These are phyloP conservation scores for Cyphomyrus discorhynchus DNA, from an alignment of 2,113 vertebrate genomes.

Conservation along the genomic window DNA sequence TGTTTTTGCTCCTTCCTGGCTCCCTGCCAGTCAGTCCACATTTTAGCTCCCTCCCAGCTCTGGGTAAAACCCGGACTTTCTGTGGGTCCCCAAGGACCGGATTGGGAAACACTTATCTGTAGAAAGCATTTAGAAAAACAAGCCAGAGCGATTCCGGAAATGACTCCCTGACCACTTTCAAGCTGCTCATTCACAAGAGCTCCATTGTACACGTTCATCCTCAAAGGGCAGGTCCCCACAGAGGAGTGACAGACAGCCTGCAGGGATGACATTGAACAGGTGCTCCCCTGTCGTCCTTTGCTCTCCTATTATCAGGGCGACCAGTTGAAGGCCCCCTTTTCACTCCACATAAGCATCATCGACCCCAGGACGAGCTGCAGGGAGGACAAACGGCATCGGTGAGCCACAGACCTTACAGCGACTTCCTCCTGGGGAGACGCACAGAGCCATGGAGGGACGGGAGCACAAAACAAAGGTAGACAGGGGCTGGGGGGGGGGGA, in stretches of 20 bases:
- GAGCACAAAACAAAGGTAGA: background rate
- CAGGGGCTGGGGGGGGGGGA: too few species aligned
- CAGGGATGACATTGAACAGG: background rate
- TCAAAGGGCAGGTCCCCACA: slow-evolving; percentile 8
- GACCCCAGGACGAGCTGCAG: background rate
- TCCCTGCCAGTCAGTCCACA: background rate
- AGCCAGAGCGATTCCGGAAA: background rate
- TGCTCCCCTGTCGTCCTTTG: background rate
- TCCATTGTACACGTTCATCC: background rate
- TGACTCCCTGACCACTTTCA: background rate
- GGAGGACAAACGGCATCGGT: background rate
- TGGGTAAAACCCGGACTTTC: background rate
- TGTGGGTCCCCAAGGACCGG: background rate
- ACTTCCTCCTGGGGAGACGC: background rate
- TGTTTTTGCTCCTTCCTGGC: background rate
- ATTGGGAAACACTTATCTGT: background rate
- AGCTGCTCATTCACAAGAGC: background rate
- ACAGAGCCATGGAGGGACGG: background rate
- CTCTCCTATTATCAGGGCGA: background rate
- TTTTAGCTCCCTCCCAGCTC: background rate
- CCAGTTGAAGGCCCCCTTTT: background rate
- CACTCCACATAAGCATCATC: slow-evolving; percentile 2
- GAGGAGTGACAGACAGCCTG: background rate
- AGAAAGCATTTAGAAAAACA: background rate
- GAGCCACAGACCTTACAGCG: background rate